Evolutionary conservation across 2,113 vertebrate genomes (phyloP).

Genomic region (Orcinus orca): DNA sequence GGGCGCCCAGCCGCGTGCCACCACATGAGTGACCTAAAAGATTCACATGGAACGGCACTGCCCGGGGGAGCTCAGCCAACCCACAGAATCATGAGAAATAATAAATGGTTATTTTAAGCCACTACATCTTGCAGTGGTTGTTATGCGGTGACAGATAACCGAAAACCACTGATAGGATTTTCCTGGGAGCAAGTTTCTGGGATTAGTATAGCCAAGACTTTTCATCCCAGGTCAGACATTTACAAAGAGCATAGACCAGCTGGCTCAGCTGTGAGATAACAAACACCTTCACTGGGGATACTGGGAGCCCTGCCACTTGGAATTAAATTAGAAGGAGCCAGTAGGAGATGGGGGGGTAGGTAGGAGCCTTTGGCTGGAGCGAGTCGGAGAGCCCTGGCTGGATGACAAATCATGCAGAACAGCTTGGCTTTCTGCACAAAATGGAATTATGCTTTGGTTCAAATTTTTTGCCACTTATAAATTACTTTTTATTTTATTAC

Average conservation of each 20-base stretch:
- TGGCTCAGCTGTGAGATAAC: not conserved
- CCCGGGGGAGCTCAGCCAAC: not conserved
- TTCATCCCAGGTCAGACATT: not conserved
- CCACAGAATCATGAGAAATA: not conserved
- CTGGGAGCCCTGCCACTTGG: not conserved
- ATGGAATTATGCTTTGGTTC: slow-evolving; percentile 37
- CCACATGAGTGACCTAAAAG: not conserved
- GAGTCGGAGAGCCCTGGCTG: not conserved
- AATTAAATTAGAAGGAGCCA: slow-evolving; percentile 11
- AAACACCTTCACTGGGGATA: not conserved
- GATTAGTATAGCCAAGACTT: not conserved
- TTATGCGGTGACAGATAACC: not conserved
- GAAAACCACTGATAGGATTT: not conserved
- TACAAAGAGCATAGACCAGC: not conserved
- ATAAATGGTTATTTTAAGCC: not conserved
- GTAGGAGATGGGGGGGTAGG: not conserved
- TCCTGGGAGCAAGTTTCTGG: not conserved
- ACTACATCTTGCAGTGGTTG: not conserved
- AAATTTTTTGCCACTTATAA: slow-evolving; percentile 52
- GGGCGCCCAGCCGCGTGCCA: not conserved
- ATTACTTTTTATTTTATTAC: slow-evolving; percentile 65
- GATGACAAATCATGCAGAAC: slow-evolving; percentile 47
- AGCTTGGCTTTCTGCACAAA: slow-evolving; percentile 1
- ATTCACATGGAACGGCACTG: not conserved
- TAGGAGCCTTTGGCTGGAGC: slow-evolving; percentile 5